Evolutionary conservation across 2,113 vertebrate species (phyloP).

Genomic region (Oncorhynchus tshawytscha): DNA sequence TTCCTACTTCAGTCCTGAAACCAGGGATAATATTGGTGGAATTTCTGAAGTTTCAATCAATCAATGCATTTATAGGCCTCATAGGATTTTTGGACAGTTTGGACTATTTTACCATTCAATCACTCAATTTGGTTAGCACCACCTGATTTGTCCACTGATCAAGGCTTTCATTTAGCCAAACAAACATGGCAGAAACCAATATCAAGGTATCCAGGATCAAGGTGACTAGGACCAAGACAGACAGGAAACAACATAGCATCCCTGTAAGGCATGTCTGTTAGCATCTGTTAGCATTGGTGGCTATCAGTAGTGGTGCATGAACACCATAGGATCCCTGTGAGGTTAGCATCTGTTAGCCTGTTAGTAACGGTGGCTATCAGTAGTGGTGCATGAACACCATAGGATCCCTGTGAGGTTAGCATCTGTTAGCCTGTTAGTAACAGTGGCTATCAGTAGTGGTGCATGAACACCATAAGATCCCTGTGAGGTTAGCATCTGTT

Average conservation of each 20-base stretch:
- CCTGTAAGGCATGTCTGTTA: background rate
- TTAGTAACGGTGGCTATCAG: constrained; percentile 16
- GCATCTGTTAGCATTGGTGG: background rate
- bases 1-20: background rate
- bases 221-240: too few species aligned
- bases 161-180: background rate
- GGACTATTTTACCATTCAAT: too few species aligned
- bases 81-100: too few species aligned
- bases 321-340: background rate
- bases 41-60: too few species aligned
- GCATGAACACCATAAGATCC: background rate
- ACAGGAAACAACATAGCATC: background rate
- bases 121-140: background rate
- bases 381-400: too few species aligned
- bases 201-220: too few species aligned
- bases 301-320: background rate
- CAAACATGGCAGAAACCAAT: too few species aligned
- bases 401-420: background rate
- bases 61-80: too few species aligned
- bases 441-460: too few species aligned
- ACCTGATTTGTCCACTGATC: background rate
- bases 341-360: constrained; percentile 6
- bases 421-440: background rate
- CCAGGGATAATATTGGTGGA: too few species aligned
- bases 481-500: background rate